A percentile compares a stretch with the other conserved stretches of the same genome.
Evolutionary conservation across 2,888 invertebrate genomes (phyloP).

Genomic region (Cactoblastis cactorum): DNA sequence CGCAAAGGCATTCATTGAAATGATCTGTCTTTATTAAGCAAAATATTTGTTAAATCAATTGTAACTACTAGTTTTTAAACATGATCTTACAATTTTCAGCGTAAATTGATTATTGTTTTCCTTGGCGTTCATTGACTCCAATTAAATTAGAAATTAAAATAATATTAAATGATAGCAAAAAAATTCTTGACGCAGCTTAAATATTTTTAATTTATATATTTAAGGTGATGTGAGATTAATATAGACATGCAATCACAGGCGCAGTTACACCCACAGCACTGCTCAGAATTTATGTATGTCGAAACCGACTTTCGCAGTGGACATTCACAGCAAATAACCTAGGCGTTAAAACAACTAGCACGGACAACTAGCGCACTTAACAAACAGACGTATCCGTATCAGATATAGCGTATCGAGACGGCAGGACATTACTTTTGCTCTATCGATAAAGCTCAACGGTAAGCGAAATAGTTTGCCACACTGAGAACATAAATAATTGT

Average conservation of each 20-base stretch:
- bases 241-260: constrained; percentile 55
- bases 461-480: constrained; percentile 74
- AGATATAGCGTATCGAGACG: constrained; percentile 73
- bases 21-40: neutral
- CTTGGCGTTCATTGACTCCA: no score
- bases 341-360: constrained; percentile 76
- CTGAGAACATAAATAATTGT: constrained; percentile 77
- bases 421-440: constrained; percentile 74
- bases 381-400: constrained; percentile 78
- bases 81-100: neutral
- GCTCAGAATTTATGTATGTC: constrained; percentile 76
- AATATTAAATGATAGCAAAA: neutral
- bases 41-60: neutral
- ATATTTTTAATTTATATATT: constrained; percentile 54
- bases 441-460: constrained; percentile 78
- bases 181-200: constrained; percentile 24
- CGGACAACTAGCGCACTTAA: constrained; percentile 75
- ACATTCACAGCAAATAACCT: constrained; percentile 73
- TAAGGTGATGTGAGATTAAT: constrained; percentile 63
- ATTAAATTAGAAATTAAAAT: no score
- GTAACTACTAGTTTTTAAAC: neutral
- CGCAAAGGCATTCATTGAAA: constrained; percentile 14
- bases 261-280: constrained; percentile 76
- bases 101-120: no score
- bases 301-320: constrained; percentile 70